phyloP scores from a whole-genome alignment of 2,113 vertebrate genomes.

The Sphyrna mokarran region DNA sequence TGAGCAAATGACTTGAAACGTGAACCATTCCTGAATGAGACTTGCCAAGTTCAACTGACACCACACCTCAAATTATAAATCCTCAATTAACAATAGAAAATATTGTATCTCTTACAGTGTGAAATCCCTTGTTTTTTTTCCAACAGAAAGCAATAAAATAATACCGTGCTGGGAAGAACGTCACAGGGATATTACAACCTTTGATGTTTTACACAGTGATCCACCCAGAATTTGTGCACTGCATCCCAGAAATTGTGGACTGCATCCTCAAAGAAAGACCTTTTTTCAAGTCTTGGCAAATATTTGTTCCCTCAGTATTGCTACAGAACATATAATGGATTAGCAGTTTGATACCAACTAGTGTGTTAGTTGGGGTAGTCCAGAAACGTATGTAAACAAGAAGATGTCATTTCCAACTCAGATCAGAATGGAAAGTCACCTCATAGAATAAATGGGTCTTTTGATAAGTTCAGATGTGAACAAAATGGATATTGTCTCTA shows the following conservation, averaged over 20 bases:
- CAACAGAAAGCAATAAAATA: background rate
- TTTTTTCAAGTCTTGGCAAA: constrained; percentile 8
- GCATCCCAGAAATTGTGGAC: no score
- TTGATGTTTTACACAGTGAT: background rate
- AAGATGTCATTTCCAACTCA: background rate
- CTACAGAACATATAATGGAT: background rate
- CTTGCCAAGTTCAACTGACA: background rate
- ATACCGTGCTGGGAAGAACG: background rate
- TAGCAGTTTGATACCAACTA: background rate
- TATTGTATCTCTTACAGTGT: background rate
- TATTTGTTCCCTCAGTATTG: background rate
- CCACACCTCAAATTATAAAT: background rate
- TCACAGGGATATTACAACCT: background rate
- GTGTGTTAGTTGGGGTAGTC: background rate
- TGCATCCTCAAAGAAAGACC: background rate
- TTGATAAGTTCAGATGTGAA: background rate
- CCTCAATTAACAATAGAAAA: background rate
- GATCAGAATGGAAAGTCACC: constrained; percentile 30
- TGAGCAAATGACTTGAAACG: background rate
- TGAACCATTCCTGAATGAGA: background rate
- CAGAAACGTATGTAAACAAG: background rate
- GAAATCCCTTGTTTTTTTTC: background rate
- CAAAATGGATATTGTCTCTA: constrained; percentile 21
- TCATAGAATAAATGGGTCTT: background rate
- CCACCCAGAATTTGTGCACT: background rate